phyloP scores from a whole-genome alignment of 37 sponge, comb jelly and placozoan genomes.

The Crambe crambe region DNA sequence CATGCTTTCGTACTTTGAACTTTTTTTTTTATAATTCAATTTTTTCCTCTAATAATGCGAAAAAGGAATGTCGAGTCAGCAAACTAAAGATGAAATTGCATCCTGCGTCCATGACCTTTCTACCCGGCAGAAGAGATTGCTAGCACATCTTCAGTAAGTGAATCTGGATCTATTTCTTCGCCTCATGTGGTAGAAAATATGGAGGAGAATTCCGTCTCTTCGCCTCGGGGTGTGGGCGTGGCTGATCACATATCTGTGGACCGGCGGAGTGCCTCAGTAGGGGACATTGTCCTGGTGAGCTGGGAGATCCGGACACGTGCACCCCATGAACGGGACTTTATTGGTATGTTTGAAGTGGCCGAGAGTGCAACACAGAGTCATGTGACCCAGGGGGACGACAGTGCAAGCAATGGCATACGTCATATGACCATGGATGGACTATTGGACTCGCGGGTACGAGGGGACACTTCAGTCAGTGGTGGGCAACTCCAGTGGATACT shows the following conservation, averaged over 20 bases:
- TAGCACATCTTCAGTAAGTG: too few relatives aligned
- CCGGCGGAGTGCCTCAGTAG: neutral
- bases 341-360: conserved; percentile 20
- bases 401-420: neutral
- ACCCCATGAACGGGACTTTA: conserved; percentile 4
- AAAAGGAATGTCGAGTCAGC: neutral
- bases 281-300: neutral
- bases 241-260: neutral
- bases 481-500: conserved; percentile 18
- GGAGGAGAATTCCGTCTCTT: too few relatives aligned
- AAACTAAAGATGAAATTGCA: too few relatives aligned
- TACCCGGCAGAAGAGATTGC: too few relatives aligned
- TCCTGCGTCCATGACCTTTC: too few relatives aligned
- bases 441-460: conserved; percentile 10
- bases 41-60: neutral
- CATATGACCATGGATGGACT: neutral
- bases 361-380: neutral
- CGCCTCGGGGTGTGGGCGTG: neutral
- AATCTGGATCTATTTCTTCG: too few relatives aligned
- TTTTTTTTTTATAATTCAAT: neutral
- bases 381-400: neutral
- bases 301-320: conserved; percentile 7
- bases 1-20: conserved; percentile 30
- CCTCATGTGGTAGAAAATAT: too few relatives aligned
- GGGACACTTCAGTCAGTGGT: neutral